These are phyloP conservation scores for Zeus faber DNA, from an alignment of 2,113 vertebrate species.

Conservation along the genomic window DNA sequence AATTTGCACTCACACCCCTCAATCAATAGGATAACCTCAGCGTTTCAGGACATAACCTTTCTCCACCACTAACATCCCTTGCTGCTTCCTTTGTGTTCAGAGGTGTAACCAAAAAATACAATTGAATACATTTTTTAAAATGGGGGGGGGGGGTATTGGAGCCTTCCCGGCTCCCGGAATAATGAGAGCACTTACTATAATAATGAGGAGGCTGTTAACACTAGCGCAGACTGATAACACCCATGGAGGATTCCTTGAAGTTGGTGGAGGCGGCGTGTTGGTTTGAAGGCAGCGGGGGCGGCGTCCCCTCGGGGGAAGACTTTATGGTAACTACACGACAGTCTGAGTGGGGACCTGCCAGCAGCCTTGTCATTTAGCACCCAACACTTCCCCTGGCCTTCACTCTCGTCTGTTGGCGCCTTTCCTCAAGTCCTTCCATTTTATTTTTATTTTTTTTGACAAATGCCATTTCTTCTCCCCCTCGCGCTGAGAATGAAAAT, in stretches of 20 bases:
- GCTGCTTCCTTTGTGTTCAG: too few species aligned
- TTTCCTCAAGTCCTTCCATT: constrained; percentile 5
- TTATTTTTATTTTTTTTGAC: too few species aligned
- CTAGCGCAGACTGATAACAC: constrained; percentile 16
- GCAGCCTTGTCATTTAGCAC: constrained; percentile 41
- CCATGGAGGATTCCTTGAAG: constrained; percentile 24
- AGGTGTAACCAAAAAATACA: too few species aligned
- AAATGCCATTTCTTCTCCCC: too few species aligned
- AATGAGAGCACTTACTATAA: constrained; percentile 42
- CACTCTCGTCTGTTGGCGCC: constrained; percentile 14
- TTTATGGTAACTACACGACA: constrained; percentile 47
- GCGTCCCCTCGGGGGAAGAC: too few species aligned
- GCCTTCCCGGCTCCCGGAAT: constrained; percentile 30
- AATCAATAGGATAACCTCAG: too few species aligned
- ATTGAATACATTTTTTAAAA: too few species aligned
- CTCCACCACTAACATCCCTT: too few species aligned
- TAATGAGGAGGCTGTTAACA: constrained; percentile 27
- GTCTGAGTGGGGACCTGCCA: constrained; percentile 39
- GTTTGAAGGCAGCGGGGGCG: constrained; percentile 48
- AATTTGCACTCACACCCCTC: too few species aligned
- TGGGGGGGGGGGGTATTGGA: constrained; percentile 30
- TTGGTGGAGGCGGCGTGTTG: constrained; percentile 22
- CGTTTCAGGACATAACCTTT: too few species aligned
- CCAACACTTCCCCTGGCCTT: constrained; percentile 19
- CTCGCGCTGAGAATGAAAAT: too few species aligned